Base-by-base conservation (phyloP, 2,113 vertebrate genomes). In the Leuciscus idus region DNA sequence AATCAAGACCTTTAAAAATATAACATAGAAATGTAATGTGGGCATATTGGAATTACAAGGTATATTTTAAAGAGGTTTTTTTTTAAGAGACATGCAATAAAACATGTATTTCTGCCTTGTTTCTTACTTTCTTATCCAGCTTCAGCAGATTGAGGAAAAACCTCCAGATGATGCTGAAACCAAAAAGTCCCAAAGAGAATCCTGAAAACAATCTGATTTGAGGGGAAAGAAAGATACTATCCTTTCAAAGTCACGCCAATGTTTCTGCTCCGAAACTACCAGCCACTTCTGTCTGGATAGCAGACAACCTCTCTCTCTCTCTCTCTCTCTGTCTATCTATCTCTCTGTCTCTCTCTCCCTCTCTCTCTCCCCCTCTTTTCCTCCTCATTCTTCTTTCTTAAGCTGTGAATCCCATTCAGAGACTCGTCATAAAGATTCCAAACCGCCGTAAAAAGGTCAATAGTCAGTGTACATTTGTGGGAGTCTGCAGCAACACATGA, bases 381-480 rank as follows among this genome's bases (percentile, higher is more conserved):
- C 66, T 77, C 57, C 74, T 68, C 81, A 70, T 73, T 74, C 81
- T 61, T 85, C 88, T 87, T 87, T 90, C 87, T 82, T 87, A 88
- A 78, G 87, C 90, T 90, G 87, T 83, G 57, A 90, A 91, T 88
- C 92, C 90, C 92, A 91, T 90, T 91, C 88, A 93, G 90, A 87
- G 61, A 83, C 43, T 91, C 88, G 93, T 92, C 93, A 94, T 95
- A 95, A 95, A 95, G 93, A 95, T 94, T 94, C 94, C 94, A 90
- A 87, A 85, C 90, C 89, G 89, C 92, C 91, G 89, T 95, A 95
- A 95, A 95, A 95, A 92, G 90, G 89, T 93, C 92, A 93, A 93
- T 92, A 92, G 90, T 91, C 90, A 9, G 90, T 86, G 91, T 91
- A 90, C 92, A 92, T 85, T 89, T 90, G 88, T 88, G 85, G 91